These are phyloP conservation scores for Diploptera punctata DNA, from an alignment of 2,888 invertebrate species.

Conservation along the genomic window DNA sequence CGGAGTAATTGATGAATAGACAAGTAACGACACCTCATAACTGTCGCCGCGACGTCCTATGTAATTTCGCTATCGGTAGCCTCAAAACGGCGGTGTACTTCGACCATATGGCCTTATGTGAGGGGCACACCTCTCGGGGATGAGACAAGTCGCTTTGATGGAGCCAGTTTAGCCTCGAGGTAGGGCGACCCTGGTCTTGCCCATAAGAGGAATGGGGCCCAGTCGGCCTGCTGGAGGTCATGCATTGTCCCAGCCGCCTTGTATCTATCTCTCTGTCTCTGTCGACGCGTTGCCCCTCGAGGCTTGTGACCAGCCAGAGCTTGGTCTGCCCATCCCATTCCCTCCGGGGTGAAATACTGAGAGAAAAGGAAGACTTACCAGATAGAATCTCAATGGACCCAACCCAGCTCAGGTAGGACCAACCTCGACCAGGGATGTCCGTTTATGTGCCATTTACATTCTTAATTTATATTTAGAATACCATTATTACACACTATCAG, in stretches of 20 bases:
- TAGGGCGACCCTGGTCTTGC: conserved; percentile 39
- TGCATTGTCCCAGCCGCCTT: conserved; percentile 21
- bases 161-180: conserved; percentile 23
- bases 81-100: background rate
- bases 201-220: conserved; percentile 37
- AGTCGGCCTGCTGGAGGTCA: conserved; percentile 36
- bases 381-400: background rate
- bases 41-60: background rate
- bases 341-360: background rate
- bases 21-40: background rate
- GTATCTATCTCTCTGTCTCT: background rate
- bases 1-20: background rate
- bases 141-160: background rate
- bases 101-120: conserved; percentile 5
- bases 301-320: conserved; percentile 1
- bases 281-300: conserved; percentile 12
- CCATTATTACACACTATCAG: too few species aligned
- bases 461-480: too few species aligned
- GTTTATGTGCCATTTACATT: too few species aligned
- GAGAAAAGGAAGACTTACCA: conserved; percentile 4
- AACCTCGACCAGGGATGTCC: background rate
- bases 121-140: background rate
- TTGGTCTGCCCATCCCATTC: conserved; percentile 4
- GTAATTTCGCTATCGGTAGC: background rate
- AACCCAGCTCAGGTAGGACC: conserved; percentile 10